Base-by-base conservation (phyloP, 2,888 invertebrate species). In the Blomia tropicalis region DNA sequence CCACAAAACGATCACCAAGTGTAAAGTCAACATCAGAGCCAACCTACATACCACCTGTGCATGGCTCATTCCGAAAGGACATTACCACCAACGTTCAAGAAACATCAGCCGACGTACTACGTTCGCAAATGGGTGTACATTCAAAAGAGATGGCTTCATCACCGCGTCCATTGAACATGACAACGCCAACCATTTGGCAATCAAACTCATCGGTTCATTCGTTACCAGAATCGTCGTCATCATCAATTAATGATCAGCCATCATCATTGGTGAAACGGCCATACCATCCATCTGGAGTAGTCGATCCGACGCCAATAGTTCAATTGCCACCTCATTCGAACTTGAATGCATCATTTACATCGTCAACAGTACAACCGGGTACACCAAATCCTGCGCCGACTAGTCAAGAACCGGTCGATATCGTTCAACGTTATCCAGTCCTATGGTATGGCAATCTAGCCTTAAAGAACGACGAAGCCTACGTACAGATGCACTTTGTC, bases 401-500 rank as follows among this genome's bases (percentile, higher is more conserved):
- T 11, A 7, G 7, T 11, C 36, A 7, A 36, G 7, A 17, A 36
- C 36, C 7, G 36, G 36, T 11, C 7, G 36, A 36, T 17, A 36
- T 36, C 7, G 7, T 36, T 36, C 36, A 11, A 82, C 83, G 88
- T 64, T 92, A 92, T 75, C 93, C 93, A 11, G 85, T 92, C 53
- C 88, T 93, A 85, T 96, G 96, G 96, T 92, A 93, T 77, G 92
- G 96, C 1, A 77, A 89, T 65, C 76, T 96, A 68, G 93, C 90
- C 0, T 78, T 96, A 68, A 96, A 96, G 78, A 95, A 91, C 74
- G 95, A 95, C 77, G 87, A 87, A 70, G 92, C 93, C 4, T 88
- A 89, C 30, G 95, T 96, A 53, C 95, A 96, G 78, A 95, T 96
- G 95, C 93, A 95, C 77, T 92, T 90, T 75, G 90, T 96, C 66